Evolutionary conservation across 1,140 invertebrate genomes (phyloP).

Genomic region (Philotrypesis tridentata): DNA sequence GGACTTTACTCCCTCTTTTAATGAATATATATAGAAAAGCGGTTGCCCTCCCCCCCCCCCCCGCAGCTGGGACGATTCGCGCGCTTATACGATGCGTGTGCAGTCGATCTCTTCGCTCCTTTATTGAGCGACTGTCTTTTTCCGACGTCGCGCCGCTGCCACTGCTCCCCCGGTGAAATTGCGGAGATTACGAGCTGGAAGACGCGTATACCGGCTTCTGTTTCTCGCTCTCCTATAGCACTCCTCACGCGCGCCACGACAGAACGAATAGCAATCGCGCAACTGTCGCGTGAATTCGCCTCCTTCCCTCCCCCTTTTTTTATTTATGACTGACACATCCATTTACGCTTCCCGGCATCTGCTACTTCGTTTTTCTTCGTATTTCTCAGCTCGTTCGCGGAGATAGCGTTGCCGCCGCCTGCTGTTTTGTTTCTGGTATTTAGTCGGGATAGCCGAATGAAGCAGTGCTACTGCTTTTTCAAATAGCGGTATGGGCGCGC

Average conservation of each 20-base stretch:
- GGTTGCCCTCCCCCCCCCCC: conserved; percentile 23
- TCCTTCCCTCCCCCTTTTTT: too few relatives aligned
- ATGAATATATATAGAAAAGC: conserved; percentile 49
- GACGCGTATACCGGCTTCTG: background rate
- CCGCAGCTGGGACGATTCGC: conserved; percentile 27
- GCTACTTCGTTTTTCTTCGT: background rate
- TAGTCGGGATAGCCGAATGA: background rate
- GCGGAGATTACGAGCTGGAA: conserved; percentile 14
- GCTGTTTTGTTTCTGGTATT: background rate
- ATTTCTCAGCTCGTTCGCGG: background rate
- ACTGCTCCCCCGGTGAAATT: conserved; percentile 11
- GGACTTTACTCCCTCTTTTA: conserved; percentile 35
- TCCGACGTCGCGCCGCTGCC: background rate
- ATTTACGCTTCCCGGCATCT: conserved; percentile 20
- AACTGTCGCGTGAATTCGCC: conserved; percentile 25
- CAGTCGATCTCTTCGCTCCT: background rate
- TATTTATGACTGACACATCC: conserved; percentile 48
- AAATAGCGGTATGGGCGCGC: too few relatives aligned
- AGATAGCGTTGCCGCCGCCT: background rate
- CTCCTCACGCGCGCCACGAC: background rate
- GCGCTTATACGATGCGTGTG: background rate
- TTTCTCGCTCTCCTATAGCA: background rate
- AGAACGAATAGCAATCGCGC: background rate
- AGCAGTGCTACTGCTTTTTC: background rate
- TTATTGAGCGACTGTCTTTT: conserved; percentile 6